phyloP scores from a whole-genome alignment of 2,888 invertebrate species.

The Napeogenes inachia region DNA sequence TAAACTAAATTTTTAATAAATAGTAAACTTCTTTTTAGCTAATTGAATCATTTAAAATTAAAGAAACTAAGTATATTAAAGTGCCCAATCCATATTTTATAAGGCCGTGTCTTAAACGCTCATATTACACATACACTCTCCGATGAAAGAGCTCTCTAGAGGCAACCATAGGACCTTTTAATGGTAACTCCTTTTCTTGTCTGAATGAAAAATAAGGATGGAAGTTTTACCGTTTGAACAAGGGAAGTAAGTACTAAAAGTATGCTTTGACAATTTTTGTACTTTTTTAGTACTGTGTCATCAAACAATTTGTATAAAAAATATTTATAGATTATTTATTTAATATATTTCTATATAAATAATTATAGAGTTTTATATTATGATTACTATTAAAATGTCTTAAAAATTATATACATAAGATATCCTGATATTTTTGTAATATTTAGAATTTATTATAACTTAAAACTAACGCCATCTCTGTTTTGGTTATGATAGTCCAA shows the following conservation, averaged over 20 bases:
- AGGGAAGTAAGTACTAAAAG: constrained; percentile 29
- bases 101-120: constrained; percentile 23
- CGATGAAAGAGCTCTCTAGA: constrained; percentile 61
- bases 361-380: too few relatives aligned
- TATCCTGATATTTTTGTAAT: too few relatives aligned
- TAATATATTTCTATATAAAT: too few relatives aligned
- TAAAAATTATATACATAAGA: too few relatives aligned
- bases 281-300: too few relatives aligned
- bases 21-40: not conserved
- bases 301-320: too few relatives aligned
- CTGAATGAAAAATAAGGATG: constrained; percentile 57
- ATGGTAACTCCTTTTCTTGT: constrained; percentile 56
- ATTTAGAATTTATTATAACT: too few relatives aligned
- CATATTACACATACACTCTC: constrained; percentile 43
- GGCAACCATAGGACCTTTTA: constrained; percentile 65
- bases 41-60: not conserved
- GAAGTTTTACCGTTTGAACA: constrained; percentile 33
- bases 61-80: not conserved
- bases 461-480: too few relatives aligned
- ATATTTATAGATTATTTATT: too few relatives aligned
- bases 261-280: constrained; percentile 23
- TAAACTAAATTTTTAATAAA: too few relatives aligned
- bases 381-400: too few relatives aligned
- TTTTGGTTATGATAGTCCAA: too few relatives aligned
- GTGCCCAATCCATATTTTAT: constrained; percentile 13